phyloP scores from a whole-genome alignment of 2,888 invertebrate genomes.

The Amiota mariae region DNA sequence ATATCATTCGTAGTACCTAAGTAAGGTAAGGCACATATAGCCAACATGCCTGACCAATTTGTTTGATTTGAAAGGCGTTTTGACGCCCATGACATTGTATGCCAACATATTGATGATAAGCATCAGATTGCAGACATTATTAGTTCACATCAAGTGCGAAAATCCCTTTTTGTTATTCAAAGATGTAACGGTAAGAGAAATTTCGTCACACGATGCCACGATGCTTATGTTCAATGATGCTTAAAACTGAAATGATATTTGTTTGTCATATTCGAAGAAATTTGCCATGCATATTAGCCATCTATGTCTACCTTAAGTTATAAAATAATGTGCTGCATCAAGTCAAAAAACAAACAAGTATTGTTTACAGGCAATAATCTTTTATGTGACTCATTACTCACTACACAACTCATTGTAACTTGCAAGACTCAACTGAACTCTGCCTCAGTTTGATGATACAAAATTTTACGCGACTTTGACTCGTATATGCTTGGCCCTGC shows the following conservation, averaged over 20 bases:
- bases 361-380: conserved; percentile 19
- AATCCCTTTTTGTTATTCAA: too few relatives aligned
- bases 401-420: too few relatives aligned
- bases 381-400: neutral
- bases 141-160: too few relatives aligned
- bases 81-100: neutral
- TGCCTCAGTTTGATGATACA: neutral
- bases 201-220: too few relatives aligned
- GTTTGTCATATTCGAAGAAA: neutral
- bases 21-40: too few relatives aligned
- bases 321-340: conserved; percentile 12
- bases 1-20: too few relatives aligned
- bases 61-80: neutral
- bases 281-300: too few relatives aligned
- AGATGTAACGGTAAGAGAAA: too few relatives aligned
- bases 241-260: neutral
- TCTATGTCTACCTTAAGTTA: too few relatives aligned
- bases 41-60: too few relatives aligned
- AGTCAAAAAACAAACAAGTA: conserved; percentile 13
- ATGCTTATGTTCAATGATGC: neutral
- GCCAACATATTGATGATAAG: too few relatives aligned
- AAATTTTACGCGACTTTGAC: conserved; percentile 17
- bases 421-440: neutral
- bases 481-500: neutral
- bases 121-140: too few relatives aligned